Evolutionary conservation across 2,888 invertebrate species (phyloP).

Genomic region (Perithous albicinctus): DNA sequence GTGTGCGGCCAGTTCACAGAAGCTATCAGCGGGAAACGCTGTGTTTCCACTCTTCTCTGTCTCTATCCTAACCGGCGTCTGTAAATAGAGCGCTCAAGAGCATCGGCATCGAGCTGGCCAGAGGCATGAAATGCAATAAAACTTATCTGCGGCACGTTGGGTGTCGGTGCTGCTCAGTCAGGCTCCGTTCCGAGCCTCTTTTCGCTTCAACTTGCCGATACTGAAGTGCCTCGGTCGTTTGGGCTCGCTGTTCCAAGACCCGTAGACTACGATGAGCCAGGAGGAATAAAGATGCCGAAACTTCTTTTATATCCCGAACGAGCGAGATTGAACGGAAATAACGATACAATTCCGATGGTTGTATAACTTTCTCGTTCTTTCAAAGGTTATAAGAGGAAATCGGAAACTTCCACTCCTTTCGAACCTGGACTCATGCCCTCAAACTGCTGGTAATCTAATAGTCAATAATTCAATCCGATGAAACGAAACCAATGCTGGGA

Average conservation of each 20-base stretch:
- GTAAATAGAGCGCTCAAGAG: slow-evolving; percentile 79
- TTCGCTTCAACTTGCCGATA: slow-evolving; percentile 1
- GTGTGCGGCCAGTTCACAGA: not conserved
- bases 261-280: not conserved
- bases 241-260: slow-evolving; percentile 19
- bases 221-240: slow-evolving; percentile 9
- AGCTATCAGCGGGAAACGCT: slow-evolving; percentile 1
- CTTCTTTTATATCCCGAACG: not conserved
- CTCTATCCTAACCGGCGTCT: slow-evolving; percentile 55
- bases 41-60: slow-evolving; percentile 14
- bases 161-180: not conserved
- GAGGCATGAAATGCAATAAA: slow-evolving; percentile 76
- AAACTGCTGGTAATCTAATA: not conserved
- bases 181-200: not conserved
- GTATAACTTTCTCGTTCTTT: slow-evolving; percentile 7
- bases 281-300: slow-evolving; percentile 3
- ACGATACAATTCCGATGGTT: slow-evolving; percentile 12
- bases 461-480: slow-evolving; percentile 1
- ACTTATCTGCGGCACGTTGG: slow-evolving; percentile 61
- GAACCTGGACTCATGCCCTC: not conserved
- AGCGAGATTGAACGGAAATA: not conserved
- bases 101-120: slow-evolving; percentile 54
- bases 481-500: not conserved
- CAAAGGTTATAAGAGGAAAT: not conserved
- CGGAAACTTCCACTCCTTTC: not conserved